Conservation (phyloP, 2,113 vertebrate genomes). For the Salvelinus sp. region DNA sequence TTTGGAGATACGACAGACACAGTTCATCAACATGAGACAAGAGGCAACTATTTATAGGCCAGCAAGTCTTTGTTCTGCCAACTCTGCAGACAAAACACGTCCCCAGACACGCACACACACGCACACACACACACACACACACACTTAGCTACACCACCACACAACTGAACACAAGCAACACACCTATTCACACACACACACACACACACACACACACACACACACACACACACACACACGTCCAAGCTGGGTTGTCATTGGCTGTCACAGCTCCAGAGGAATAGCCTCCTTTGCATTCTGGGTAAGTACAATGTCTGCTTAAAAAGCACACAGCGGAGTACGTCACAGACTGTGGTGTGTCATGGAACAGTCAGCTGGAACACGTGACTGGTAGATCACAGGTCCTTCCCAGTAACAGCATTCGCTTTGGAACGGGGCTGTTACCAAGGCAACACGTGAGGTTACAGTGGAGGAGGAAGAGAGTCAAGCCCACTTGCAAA, state of each 20-base stretch:
- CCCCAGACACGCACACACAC: constrained; percentile 19
- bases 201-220: not conserved
- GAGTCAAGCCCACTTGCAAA: constrained; percentile 48
- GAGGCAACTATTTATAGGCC: constrained; percentile 37
- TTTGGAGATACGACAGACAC: constrained; percentile 24
- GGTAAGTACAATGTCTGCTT: constrained; percentile 51
- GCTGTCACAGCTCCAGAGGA: constrained; percentile 38
- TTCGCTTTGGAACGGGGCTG: constrained; percentile 38
- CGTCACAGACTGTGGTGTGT: constrained; percentile 1
- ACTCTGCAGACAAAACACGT: constrained; percentile 13
- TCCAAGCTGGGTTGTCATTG: constrained; percentile 22
- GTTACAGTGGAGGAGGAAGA: constrained; percentile 49
- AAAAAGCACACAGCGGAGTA: not conserved
- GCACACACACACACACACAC: constrained; percentile 10
- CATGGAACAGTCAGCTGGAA: constrained; percentile 31
- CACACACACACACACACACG: not conserved
- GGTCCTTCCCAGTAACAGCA: constrained; percentile 39
- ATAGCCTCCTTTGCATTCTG: constrained; percentile 49
- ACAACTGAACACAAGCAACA: too few species aligned
- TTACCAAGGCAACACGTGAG: constrained; percentile 65
- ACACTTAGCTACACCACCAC: too few species aligned
- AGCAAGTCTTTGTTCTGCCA: constrained; percentile 20
- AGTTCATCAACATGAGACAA: constrained; percentile 14
- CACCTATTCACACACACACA: constrained; percentile 20
- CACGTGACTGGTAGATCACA: constrained; percentile 59